Conservation (phyloP, 1,140 invertebrate genomes). For the Eumeta japonica region DNA sequence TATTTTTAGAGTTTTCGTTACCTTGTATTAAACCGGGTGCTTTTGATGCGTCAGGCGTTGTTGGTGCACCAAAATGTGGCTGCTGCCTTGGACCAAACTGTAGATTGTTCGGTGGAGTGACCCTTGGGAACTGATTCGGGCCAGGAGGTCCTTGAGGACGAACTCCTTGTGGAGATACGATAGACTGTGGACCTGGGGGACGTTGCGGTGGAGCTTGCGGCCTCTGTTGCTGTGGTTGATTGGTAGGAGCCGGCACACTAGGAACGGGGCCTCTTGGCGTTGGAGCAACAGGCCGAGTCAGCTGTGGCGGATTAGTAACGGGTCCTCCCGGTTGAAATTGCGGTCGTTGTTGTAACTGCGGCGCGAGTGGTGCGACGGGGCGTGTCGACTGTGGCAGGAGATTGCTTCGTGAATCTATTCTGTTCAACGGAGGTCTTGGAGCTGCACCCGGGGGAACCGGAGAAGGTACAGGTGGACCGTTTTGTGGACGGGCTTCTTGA, state of each 20-base stretch:
- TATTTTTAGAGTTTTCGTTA: constrained; percentile 29
- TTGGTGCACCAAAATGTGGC: constrained; percentile 25
- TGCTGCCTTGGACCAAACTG: constrained; percentile 48
- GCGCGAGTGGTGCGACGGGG: constrained; percentile 24
- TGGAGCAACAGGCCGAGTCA: constrained; percentile 24
- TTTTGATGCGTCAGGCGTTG: constrained; percentile 29
- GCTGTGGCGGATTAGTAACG: constrained; percentile 31
- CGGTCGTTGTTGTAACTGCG: constrained; percentile 31
- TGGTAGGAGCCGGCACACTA: constrained; percentile 15
- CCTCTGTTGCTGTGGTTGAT: constrained; percentile 22
- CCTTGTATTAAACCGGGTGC: constrained; percentile 18
- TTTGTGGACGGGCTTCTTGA: constrained; percentile 4
- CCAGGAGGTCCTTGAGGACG: constrained; percentile 32
- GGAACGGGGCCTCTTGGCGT: constrained; percentile 22
- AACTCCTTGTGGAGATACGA: too few species aligned
- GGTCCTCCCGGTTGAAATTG: constrained; percentile 49
- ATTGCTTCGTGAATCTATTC: constrained; percentile 49
- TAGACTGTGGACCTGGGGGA: constrained; percentile 32
- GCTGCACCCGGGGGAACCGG: too few species aligned
- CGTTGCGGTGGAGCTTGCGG: constrained; percentile 16
- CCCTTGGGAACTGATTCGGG: constrained; percentile 32
- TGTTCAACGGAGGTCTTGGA: constrained; percentile 32
- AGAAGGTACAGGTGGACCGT: constrained; percentile 19
- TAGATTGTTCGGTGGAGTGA: constrained; percentile 39
- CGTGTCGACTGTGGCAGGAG: constrained; percentile 29